phyloP scores from a whole-genome alignment of 2,797 vertebrate species.

The Propithecus perrieri region DNA sequence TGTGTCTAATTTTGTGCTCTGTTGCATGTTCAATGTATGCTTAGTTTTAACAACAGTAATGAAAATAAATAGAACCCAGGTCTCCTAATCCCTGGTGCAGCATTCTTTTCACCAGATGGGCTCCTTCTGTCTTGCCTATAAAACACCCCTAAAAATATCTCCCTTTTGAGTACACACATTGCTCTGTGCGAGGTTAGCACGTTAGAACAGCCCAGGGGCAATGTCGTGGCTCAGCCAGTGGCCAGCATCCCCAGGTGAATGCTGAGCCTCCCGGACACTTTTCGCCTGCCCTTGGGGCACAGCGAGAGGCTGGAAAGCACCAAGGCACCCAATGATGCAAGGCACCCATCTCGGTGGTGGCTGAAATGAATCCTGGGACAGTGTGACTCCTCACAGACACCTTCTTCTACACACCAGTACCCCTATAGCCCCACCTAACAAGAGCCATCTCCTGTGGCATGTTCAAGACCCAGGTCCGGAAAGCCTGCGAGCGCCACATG shows the following conservation, averaged over 20 bases:
- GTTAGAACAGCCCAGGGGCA: neutral
- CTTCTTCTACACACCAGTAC: neutral
- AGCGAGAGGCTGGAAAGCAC: neutral
- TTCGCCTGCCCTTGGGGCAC: neutral
- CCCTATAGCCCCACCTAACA: neutral
- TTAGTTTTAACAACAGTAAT: neutral
- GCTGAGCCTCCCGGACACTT: neutral
- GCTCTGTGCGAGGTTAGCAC: neutral
- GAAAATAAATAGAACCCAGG: neutral
- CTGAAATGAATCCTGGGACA: neutral
- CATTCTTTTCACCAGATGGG: neutral
- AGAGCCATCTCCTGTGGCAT: neutral
- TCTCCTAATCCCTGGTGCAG: neutral
- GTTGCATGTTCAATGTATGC: neutral
- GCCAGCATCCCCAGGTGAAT: neutral
- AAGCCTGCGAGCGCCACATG: accelerated
- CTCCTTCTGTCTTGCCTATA: neutral
- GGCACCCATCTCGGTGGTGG: too few relatives aligned
- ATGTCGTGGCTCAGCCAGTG: neutral
- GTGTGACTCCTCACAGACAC: neutral
- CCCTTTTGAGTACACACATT: neutral
- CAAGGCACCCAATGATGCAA: neutral
- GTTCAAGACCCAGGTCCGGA: neutral
- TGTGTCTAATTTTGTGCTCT: neutral
- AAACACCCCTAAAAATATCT: slow-evolving; percentile 2